These are phyloP conservation scores for Stercorarius parasiticus DNA, from an alignment of 2,113 vertebrate species.

Conservation along the genomic window DNA sequence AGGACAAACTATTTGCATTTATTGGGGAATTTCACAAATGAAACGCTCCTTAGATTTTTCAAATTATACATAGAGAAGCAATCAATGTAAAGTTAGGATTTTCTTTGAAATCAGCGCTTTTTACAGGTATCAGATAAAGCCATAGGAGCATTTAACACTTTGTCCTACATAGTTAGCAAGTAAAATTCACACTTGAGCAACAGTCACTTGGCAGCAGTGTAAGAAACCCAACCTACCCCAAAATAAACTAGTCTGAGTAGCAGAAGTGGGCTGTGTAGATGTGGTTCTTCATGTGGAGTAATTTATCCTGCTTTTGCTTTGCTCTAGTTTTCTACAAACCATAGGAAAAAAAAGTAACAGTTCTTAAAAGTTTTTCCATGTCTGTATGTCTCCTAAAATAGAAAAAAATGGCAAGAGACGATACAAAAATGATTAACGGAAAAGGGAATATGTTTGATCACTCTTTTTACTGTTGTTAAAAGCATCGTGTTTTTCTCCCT, in stretches of 20 bases:
- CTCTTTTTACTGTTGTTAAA: background rate
- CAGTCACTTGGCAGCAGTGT: background rate
- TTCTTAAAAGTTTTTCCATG: background rate
- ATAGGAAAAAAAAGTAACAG: background rate
- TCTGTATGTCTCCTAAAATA: background rate
- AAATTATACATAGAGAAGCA: background rate
- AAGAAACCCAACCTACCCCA: background rate
- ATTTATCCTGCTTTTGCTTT: background rate
- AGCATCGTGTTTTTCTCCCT: background rate
- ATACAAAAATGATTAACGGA: background rate
- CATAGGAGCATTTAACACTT: background rate
- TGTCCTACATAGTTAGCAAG: background rate
- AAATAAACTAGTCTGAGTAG: background rate
- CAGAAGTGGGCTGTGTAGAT: background rate
- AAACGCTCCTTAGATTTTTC: background rate
- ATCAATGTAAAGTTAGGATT: background rate
- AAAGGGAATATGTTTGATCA: background rate
- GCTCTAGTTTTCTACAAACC: background rate
- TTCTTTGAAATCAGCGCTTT: background rate
- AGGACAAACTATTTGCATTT: background rate
- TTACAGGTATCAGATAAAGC: background rate
- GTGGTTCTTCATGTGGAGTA: background rate
- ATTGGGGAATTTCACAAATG: background rate
- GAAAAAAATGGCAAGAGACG: background rate
- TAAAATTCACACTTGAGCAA: background rate